Evolutionary conservation across 2,888 invertebrate species (phyloP), one percentile per base, ranked within the genome.

Genomic region (Caenorhabditis macrosperma): DNA sequence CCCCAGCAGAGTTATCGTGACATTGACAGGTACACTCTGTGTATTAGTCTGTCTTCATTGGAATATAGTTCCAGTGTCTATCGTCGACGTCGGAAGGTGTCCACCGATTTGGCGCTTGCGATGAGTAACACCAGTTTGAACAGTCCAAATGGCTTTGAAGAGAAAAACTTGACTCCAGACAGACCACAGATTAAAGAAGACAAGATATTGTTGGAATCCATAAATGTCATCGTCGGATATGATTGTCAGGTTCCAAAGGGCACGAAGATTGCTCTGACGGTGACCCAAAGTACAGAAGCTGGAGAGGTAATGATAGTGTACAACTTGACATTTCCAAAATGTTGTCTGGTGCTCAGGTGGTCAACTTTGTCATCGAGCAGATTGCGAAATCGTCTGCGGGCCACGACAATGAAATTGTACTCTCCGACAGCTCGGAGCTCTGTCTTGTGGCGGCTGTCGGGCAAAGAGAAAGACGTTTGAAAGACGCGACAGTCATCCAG

Each of bases 401-500:
- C 10, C 60, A 30, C 30, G 77, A 81, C 4, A 24, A 74, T 9
- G 85, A 84, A 9, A 81, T 80, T 44, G 50, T 57, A 2, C 52
- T 83, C 9, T 72, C 84, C 20, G 94, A 95, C 91, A 92, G 96
- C 77, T 94, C 94, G 78, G 95, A 95, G 91, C 97, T 96, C 91
- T 97, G 96, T 91, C 93, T 97, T 54, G 97, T 97, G 2, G 96
- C 96, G 0, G 96, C 97, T 30, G 96, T 97, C 74, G 97, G 97
- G 0, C 96, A 96, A 0, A 92, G 97, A 35, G 97, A 98, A 90
- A 93, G 97, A 75, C 96, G 97, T 89, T 93, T 98, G n/a, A 84
- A 84, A 4, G 96, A 97, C 90, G 97, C 97, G 91, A 97, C 96
- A 91, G 94, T 95, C 88, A 96, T 96, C 0, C 92, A 98, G 22